Evolutionary conservation across 1,140 invertebrate genomes (phyloP).

Genomic region (Lethocerus indicus): DNA sequence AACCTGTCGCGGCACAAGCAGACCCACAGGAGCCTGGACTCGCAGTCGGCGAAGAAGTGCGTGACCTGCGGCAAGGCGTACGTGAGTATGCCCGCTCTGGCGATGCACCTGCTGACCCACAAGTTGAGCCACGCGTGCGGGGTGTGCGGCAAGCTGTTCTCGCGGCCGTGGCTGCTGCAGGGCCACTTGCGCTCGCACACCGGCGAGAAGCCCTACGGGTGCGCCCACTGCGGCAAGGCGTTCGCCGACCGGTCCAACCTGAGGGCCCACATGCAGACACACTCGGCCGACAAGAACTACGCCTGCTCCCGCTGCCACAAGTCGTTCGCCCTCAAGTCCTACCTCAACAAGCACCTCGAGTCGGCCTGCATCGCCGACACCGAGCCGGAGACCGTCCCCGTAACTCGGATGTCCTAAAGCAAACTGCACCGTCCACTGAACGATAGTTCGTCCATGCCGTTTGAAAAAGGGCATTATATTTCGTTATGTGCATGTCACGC

Average conservation of each 20-base stretch:
- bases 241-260: slow-evolving; percentile 95
- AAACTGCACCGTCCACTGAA: slow-evolving; percentile 9
- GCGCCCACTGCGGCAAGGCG: slow-evolving; percentile 95
- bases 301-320: slow-evolving; percentile 79
- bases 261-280: slow-evolving; percentile 86
- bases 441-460: slow-evolving; percentile 8
- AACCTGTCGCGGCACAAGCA: slow-evolving; percentile 87
- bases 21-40: slow-evolving; percentile 86
- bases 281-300: slow-evolving; percentile 79
- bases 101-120: slow-evolving; percentile 92
- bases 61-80: slow-evolving; percentile 89
- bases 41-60: slow-evolving; percentile 83
- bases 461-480: background rate
- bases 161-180: slow-evolving; percentile 80
- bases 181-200: slow-evolving; percentile 92
- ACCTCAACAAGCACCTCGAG: slow-evolving; percentile 93
- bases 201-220: slow-evolving; percentile 96
- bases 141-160: slow-evolving; percentile 85
- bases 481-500: slow-evolving; percentile 5
- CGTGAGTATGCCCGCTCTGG: slow-evolving; percentile 91
- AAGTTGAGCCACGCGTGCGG: slow-evolving; percentile 80
- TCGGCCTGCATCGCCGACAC: slow-evolving; percentile 51
- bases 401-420: no score
- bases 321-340: slow-evolving; percentile 89
- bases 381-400: slow-evolving; percentile 11